Percentiles rank a stretch among this genome's conserved stretches.
These are phyloP conservation scores for Forbesichthys agassizii DNA, from an alignment of 2,113 vertebrate genomes.

Conservation along the genomic window DNA sequence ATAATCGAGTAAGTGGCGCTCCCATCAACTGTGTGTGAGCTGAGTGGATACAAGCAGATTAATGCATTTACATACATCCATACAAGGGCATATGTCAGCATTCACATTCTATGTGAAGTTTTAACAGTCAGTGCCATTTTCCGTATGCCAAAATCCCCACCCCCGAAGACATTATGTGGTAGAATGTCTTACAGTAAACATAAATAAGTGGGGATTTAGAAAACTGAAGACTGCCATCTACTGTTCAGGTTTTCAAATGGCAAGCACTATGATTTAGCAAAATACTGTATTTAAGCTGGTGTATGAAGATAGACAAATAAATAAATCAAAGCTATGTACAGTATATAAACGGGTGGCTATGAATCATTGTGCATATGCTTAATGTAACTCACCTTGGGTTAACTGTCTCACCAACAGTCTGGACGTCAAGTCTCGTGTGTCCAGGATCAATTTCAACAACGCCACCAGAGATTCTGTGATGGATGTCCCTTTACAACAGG, in stretches of 20 bases:
- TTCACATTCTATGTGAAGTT: not conserved
- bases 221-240: slow-evolving; percentile 62
- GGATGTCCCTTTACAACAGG: slow-evolving; percentile 84
- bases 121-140: not conserved
- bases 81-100: too few species aligned
- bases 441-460: slow-evolving; percentile 90
- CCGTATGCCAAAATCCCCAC: not conserved
- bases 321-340: not conserved
- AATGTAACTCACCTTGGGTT: not conserved
- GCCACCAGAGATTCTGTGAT: slow-evolving; percentile 90
- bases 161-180: not conserved
- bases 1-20: slow-evolving; percentile 86
- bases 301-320: not conserved
- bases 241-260: slow-evolving; percentile 25
- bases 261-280: not conserved
- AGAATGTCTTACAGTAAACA: not conserved
- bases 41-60: not conserved
- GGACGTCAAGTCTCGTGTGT: slow-evolving; percentile 75
- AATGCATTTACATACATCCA: not conserved
- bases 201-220: slow-evolving; percentile 11
- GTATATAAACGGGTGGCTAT: not conserved
- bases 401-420: slow-evolving; percentile 63
- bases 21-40: not conserved
- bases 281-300: not conserved
- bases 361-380: not conserved